Conservation (phyloP, 2,113 vertebrate species). For the Himantopus leucocephalus region DNA sequence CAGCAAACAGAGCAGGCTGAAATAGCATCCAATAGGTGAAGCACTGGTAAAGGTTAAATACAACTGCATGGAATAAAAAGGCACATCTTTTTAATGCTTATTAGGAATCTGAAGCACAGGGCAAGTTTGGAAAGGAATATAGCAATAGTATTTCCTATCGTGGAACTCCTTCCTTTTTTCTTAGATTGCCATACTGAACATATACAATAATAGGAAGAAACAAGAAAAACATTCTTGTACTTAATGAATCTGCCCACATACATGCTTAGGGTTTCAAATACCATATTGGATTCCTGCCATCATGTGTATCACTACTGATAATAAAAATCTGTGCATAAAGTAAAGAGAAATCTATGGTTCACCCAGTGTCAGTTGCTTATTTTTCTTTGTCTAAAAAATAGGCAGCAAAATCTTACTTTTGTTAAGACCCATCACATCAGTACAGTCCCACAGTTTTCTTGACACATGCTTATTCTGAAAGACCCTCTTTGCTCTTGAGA, state of each 20-base stretch:
- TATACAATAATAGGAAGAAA: not conserved
- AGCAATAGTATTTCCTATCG: not conserved
- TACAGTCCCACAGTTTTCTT: not conserved
- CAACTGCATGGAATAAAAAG: not conserved
- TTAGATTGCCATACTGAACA: not conserved
- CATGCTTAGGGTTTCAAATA: conserved; percentile 1
- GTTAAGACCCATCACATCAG: not conserved
- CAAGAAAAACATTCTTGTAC: not conserved
- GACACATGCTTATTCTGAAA: not conserved
- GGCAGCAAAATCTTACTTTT: not conserved
- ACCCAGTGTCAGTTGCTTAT: not conserved
- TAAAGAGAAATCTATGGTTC: not conserved
- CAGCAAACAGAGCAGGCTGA: not conserved
- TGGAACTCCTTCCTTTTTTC: not conserved
- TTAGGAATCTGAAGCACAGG: not conserved
- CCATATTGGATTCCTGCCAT: conserved; percentile 34
- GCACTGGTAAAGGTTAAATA: not conserved
- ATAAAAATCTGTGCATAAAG: conserved; percentile 20
- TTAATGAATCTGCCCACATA: not conserved
- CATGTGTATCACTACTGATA: not conserved
- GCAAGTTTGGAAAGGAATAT: not conserved
- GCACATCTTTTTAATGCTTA: not conserved
- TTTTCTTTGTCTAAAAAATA: not conserved
- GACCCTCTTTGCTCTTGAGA: not conserved
- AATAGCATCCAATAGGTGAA: not conserved